Conservation (phyloP, 2,113 vertebrate genomes). For the Archocentrus centrarchus region DNA sequence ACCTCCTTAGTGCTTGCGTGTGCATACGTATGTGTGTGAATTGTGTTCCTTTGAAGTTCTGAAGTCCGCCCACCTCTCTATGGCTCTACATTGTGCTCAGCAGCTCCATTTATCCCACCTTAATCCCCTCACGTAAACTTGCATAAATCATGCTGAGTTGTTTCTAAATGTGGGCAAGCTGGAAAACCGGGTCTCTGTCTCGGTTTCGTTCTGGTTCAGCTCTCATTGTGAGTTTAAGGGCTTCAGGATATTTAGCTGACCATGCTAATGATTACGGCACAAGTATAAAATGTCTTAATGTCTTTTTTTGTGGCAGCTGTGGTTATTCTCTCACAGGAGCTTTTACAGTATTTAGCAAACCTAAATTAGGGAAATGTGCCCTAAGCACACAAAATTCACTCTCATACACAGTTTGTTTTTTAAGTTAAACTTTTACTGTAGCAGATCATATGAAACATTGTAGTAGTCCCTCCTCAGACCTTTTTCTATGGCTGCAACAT, state of each 20-base stretch:
- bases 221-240: conserved; percentile 27
- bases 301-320: not conserved
- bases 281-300: not conserved
- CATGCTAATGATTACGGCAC: conserved; percentile 18
- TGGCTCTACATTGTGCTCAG: conserved; percentile 62
- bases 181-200: conserved; percentile 38
- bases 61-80: conserved; percentile 58
- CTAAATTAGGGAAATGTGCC: not conserved
- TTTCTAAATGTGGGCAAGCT: conserved; percentile 57
- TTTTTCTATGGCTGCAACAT: not conserved
- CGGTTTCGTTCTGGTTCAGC: conserved; percentile 27
- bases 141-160: conserved; percentile 69
- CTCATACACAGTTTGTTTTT: not conserved
- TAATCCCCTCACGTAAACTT: conserved; percentile 72
- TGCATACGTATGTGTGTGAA: not conserved
- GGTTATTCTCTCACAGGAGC: not conserved
- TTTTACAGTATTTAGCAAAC: not conserved
- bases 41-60: conserved; percentile 67
- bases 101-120: conserved; percentile 78
- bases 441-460: not conserved
- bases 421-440: not conserved
- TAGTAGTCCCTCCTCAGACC: not conserved
- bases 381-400: not conserved
- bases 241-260: conserved; percentile 29
- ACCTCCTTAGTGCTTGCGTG: conserved; percentile 35